Evolutionary conservation across 2,888 invertebrate species (phyloP).

Genomic region (Parnassius apollo): DNA sequence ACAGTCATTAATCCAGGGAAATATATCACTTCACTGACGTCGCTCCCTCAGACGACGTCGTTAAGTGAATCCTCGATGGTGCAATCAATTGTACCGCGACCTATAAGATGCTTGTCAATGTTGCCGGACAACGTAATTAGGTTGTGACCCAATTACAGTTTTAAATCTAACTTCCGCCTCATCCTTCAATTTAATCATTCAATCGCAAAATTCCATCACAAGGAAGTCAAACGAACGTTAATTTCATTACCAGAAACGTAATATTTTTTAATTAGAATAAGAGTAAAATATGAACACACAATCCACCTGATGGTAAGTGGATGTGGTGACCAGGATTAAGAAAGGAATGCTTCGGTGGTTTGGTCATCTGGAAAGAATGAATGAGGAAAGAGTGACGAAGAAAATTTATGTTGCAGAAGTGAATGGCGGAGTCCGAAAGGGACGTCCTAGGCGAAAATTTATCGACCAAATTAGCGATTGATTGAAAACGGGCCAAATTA

Average conservation of each 20-base stretch:
- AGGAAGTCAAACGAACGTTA: conserved; percentile 5
- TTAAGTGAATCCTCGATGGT: conserved; percentile 63
- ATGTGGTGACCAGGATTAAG: no score
- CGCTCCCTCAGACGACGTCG: conserved; percentile 43
- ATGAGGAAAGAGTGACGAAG: no score
- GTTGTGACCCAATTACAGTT: conserved; percentile 73
- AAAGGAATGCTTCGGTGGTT: no score
- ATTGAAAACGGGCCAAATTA: no score
- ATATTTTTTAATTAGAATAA: no score
- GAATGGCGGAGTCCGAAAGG: no score
- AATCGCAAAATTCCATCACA: conserved; percentile 42
- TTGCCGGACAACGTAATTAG: conserved; percentile 68
- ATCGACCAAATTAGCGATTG: no score
- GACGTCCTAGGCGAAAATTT: no score
- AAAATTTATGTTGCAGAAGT: no score
- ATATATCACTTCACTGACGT: conserved; percentile 30
- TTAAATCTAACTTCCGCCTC: conserved; percentile 51
- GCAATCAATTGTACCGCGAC: conserved; percentile 54
- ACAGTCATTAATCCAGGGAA: conserved; percentile 24
- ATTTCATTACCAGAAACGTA: neutral
- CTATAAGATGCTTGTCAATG: conserved; percentile 61
- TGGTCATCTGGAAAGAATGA: no score
- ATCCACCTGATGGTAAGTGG: no score
- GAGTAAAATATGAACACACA: no score
- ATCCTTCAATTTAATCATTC: conserved; percentile 45